Evolutionary conservation across 2,888 invertebrate genomes (phyloP).

Genomic region (Laspeyria flexula): DNA sequence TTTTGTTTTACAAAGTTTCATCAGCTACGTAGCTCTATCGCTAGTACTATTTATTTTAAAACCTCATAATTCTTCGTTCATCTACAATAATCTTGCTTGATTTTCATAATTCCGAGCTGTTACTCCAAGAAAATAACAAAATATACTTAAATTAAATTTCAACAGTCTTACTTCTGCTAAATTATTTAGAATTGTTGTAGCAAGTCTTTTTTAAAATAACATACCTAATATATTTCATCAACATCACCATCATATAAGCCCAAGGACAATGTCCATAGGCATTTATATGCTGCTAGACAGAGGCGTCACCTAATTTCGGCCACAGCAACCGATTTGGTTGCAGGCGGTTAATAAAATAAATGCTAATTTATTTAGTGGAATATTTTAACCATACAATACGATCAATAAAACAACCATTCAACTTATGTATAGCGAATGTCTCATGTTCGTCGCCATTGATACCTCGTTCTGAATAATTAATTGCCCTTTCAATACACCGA

Average conservation of each 20-base stretch:
- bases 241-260: too few relatives aligned
- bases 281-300: too few relatives aligned
- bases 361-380: too few relatives aligned
- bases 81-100: background rate
- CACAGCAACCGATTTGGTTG: too few relatives aligned
- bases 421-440: background rate
- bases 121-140: background rate
- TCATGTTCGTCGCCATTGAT: slow-evolving; percentile 12
- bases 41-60: background rate
- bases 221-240: too few relatives aligned
- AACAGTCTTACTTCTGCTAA: background rate
- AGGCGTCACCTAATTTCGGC: too few relatives aligned
- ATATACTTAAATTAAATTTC: background rate
- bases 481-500: slow-evolving; percentile 27
- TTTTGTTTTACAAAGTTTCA: too few relatives aligned
- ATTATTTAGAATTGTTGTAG: background rate
- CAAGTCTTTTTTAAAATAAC: too few relatives aligned
- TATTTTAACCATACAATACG: too few relatives aligned
- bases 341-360: too few relatives aligned
- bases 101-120: background rate
- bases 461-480: slow-evolving; percentile 32
- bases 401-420: slow-evolving; percentile 25
- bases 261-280: too few relatives aligned
- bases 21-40: background rate
- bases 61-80: background rate